These are phyloP conservation scores for Sinopyrophorus schimmeli DNA, from an alignment of 2,888 invertebrate species.

Conservation along the genomic window DNA sequence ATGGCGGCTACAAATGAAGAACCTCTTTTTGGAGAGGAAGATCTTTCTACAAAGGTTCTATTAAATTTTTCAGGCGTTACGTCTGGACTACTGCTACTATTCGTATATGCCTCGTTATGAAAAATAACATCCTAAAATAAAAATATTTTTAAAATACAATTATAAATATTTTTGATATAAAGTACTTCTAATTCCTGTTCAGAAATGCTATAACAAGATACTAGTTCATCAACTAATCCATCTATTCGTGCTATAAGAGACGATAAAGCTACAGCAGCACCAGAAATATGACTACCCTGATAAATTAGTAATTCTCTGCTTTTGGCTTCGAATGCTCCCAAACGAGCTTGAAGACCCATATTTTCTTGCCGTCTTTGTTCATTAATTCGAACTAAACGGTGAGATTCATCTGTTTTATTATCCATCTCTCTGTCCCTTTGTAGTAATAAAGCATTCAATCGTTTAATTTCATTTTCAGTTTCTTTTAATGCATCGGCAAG, in stretches of 20 bases:
- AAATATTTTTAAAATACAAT: too few species aligned
- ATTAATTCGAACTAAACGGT: slow-evolving; percentile 76
- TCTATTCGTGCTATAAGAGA: slow-evolving; percentile 71
- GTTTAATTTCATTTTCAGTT: slow-evolving; percentile 66
- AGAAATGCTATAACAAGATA: slow-evolving; percentile 74
- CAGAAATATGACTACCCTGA: slow-evolving; percentile 71
- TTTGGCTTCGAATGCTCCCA: slow-evolving; percentile 65
- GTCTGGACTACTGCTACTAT: slow-evolving; percentile 71
- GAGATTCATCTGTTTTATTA: slow-evolving; percentile 73
- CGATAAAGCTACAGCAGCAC: slow-evolving; percentile 69
- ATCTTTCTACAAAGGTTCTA: slow-evolving; percentile 44
- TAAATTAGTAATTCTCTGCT: slow-evolving; percentile 67
- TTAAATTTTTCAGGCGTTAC: slow-evolving; percentile 63
- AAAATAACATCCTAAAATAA: slow-evolving; percentile 74
- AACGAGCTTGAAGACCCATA: slow-evolving; percentile 66
- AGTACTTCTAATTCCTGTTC: slow-evolving; percentile 72
- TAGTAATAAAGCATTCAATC: slow-evolving; percentile 45
- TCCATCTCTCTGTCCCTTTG: slow-evolving; percentile 62
- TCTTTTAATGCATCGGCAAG: slow-evolving; percentile 79
- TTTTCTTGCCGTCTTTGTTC: slow-evolving; percentile 78
- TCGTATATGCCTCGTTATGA: slow-evolving; percentile 77
- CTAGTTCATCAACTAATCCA: slow-evolving; percentile 71
- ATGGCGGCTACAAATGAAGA: slow-evolving; percentile 73
- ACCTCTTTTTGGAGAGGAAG: slow-evolving; percentile 65
- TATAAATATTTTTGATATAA: not conserved